A percentile compares a stretch with the other conserved stretches of the same genome.
Conservation (phyloP, 1,140 invertebrate species). For the Andrena cerasifolii region DNA sequence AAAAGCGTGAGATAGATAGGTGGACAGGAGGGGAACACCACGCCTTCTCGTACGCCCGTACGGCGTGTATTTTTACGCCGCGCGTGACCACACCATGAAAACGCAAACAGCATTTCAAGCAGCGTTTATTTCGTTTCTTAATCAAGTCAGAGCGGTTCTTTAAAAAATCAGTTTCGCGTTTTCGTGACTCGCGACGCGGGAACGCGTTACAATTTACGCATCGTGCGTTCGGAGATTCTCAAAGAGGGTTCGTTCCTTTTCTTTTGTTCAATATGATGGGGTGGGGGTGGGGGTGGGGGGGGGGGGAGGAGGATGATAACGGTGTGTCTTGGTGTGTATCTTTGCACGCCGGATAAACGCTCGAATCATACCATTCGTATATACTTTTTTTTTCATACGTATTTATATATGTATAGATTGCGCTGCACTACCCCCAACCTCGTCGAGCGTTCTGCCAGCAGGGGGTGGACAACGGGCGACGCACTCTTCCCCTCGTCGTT, state of each 20-base stretch:
- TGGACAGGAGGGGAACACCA: too few relatives aligned
- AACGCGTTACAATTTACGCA: slow-evolving; percentile 60
- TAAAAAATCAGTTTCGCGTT: slow-evolving; percentile 68
- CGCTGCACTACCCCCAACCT: neutral
- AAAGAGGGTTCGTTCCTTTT: neutral
- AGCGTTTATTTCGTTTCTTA: slow-evolving; percentile 74
- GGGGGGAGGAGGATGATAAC: neutral
- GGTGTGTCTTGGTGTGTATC: neutral
- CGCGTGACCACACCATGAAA: too few relatives aligned
- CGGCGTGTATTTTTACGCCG: too few relatives aligned
- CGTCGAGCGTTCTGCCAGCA: too few relatives aligned
- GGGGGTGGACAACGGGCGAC: slow-evolving; percentile 29
- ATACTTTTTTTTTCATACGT: slow-evolving; percentile 26
- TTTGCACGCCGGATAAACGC: slow-evolving; percentile 53
- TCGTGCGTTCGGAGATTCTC: slow-evolving; percentile 4
- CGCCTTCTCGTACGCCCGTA: too few relatives aligned
- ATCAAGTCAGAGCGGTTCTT: slow-evolving; percentile 69
- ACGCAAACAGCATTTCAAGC: slow-evolving; percentile 73
- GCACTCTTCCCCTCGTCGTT: slow-evolving; percentile 19
- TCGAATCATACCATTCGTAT: slow-evolving; percentile 49
- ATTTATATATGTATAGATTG: slow-evolving; percentile 51
- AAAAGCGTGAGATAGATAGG: too few relatives aligned
- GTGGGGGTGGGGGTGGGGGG: too few relatives aligned
- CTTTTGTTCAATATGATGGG: neutral
- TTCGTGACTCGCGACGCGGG: slow-evolving; percentile 61